These are phyloP conservation scores for Leptodactylus fuscus DNA, from an alignment of 2,113 vertebrate genomes.

Conservation along the genomic window DNA sequence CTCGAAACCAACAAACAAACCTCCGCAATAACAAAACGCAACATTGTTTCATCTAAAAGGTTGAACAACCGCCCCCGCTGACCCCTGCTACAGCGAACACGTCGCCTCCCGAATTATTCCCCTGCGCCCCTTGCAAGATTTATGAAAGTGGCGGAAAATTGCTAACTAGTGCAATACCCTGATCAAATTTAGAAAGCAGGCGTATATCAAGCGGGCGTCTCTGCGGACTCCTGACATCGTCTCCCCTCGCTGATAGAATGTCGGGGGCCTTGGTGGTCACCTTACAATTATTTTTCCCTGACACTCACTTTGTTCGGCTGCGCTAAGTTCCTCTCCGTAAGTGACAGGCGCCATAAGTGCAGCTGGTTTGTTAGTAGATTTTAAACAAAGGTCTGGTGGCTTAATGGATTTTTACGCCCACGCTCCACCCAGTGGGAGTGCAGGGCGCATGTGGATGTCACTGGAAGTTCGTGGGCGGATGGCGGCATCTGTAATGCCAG, in stretches of 20 bases:
- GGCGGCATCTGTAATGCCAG: slow-evolving; percentile 32
- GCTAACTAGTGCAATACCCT: slow-evolving; percentile 55
- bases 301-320: slow-evolving; percentile 39
- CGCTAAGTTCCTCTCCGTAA: slow-evolving; percentile 15
- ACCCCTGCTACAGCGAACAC: slow-evolving; percentile 40
- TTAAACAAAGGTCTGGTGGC: slow-evolving; percentile 55
- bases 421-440: slow-evolving; percentile 40
- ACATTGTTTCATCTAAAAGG: background rate
- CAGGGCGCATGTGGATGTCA: slow-evolving; percentile 30
- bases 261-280: slow-evolving; percentile 33
- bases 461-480: slow-evolving; percentile 32
- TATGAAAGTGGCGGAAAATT: slow-evolving; percentile 54
- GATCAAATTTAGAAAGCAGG: slow-evolving; percentile 57
- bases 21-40: background rate
- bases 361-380: slow-evolving; percentile 52
- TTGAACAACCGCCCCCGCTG: background rate
- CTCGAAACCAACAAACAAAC: background rate
- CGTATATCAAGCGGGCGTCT: slow-evolving; percentile 44
- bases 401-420: slow-evolving; percentile 58
- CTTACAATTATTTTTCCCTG: slow-evolving; percentile 54
- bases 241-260: slow-evolving; percentile 45
- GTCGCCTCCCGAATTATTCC: slow-evolving; percentile 37
- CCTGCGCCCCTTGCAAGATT: slow-evolving; percentile 47
- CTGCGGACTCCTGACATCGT: slow-evolving; percentile 26
- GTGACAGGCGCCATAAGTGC: slow-evolving; percentile 58